A percentile compares a stretch with the other conserved stretches of the same genome.
These are phyloP conservation scores for Cheilosia pagana DNA, from an alignment of 2,888 invertebrate genomes.

Conservation along the genomic window DNA sequence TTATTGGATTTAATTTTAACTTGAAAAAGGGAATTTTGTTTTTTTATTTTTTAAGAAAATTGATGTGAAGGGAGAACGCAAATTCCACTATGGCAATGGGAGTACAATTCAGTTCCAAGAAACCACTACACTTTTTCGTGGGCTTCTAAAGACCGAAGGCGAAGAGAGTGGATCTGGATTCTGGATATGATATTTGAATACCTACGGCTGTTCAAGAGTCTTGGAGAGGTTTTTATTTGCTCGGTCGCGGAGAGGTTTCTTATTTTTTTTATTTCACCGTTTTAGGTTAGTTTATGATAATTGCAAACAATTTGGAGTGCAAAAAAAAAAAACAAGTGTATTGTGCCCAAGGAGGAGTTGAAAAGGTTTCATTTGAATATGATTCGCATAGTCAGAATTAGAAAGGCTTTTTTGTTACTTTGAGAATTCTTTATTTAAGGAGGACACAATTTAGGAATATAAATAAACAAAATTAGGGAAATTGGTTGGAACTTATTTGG, in stretches of 20 bases:
- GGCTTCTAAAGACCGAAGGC: background rate
- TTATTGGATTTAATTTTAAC: conserved; percentile 60
- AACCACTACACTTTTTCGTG: conserved; percentile 36
- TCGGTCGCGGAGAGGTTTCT: background rate
- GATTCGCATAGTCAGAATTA: background rate
- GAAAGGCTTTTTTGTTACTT: background rate
- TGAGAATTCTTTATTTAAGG: background rate
- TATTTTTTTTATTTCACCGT: background rate
- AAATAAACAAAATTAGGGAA: too few species aligned
- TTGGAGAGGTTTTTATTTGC: conserved; percentile 19
- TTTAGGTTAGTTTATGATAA: conserved; percentile 17
- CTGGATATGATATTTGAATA: conserved; percentile 49
- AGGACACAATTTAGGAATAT: too few species aligned
- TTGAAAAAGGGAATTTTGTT: conserved; percentile 2
- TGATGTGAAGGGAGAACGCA: conserved; percentile 17
- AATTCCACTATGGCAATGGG: conserved; percentile 22
- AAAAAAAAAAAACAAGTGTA: background rate
- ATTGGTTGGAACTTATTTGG: too few species aligned
- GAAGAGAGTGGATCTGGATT: too few species aligned
- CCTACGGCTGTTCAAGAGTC: conserved; percentile 8
- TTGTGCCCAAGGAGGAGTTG: background rate
- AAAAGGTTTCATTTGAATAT: background rate
- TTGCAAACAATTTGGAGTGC: conserved; percentile 3
- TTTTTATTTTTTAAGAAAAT: conserved; percentile 6
- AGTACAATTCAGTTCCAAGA: conserved; percentile 42